Conservation (phyloP, 2,888 invertebrate species). For the Pristionchus arcanus region DNA sequence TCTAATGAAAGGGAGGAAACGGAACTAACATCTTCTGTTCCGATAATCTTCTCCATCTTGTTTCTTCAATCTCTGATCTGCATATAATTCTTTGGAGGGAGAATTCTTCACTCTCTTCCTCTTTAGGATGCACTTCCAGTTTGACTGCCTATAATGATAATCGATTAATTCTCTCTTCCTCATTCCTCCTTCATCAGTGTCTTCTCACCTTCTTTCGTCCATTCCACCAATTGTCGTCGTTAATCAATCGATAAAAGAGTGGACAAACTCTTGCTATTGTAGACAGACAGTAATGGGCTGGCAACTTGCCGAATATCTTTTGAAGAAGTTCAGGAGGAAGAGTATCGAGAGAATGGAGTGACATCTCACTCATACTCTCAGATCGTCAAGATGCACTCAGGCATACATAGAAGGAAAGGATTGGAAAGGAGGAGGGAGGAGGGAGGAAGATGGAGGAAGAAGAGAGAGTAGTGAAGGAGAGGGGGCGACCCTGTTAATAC, state of each 20-base stretch:
- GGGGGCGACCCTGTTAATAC: background rate
- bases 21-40: slow-evolving; percentile 7
- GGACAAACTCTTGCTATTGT: slow-evolving; percentile 4
- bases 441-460: background rate
- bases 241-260: slow-evolving; percentile 37
- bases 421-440: background rate
- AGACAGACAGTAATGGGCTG: slow-evolving; percentile 36
- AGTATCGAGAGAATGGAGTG: background rate
- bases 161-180: no score
- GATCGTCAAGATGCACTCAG: background rate
- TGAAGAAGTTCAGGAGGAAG: slow-evolving; percentile 50
- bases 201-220: slow-evolving; percentile 50
- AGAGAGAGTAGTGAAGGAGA: background rate
- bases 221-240: slow-evolving; percentile 50
- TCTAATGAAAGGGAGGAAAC: background rate
- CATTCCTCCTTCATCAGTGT: background rate
- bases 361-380: background rate
- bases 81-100: slow-evolving; percentile 11
- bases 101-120: slow-evolving; percentile 20
- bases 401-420: background rate
- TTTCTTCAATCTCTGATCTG: slow-evolving; percentile 15
- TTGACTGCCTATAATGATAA: background rate
- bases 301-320: slow-evolving; percentile 23
- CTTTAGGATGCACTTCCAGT: background rate
- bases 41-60: slow-evolving; percentile 15